phyloP scores from a whole-genome alignment of 2,113 vertebrate species.

The Gallinago jamesoni region DNA sequence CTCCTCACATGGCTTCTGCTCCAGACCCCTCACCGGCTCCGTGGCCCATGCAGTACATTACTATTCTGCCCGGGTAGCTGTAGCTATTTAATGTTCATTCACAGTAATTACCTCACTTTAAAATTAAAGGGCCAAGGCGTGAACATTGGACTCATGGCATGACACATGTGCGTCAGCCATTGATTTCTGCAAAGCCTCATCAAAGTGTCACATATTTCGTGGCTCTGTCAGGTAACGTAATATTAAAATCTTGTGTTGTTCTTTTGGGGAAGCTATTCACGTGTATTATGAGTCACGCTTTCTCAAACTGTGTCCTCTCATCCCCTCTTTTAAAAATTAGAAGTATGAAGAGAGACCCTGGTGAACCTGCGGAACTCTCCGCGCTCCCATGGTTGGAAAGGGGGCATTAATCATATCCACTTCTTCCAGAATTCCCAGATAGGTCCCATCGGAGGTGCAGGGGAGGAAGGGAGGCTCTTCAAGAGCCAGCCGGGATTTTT shows the following conservation, averaged over 20 bases:
- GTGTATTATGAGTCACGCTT: not conserved
- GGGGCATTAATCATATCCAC: not conserved
- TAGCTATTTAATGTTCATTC: not conserved
- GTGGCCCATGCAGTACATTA: too few species aligned
- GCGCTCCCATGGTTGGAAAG: not conserved
- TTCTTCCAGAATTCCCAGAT: not conserved
- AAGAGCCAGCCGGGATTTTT: not conserved
- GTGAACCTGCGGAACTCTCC: not conserved
- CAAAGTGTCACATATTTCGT: not conserved
- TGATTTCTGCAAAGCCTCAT: not conserved
- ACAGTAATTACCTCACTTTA: not conserved
- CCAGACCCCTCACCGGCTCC: too few species aligned
- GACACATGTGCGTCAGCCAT: not conserved
- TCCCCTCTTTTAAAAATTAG: not conserved
- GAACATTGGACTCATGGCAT: not conserved
- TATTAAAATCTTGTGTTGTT: not conserved
- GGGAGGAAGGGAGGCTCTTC: not conserved
- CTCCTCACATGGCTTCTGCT: too few species aligned
- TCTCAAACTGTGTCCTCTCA: not conserved
- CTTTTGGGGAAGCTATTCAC: not conserved
- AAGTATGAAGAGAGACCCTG: not conserved
- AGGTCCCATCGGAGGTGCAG: fast-evolving
- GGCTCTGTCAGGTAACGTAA: not conserved
- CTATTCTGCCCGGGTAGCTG: not conserved
- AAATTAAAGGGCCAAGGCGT: not conserved